Evolutionary conservation across 2,888 invertebrate species (phyloP).

Genomic region (Dioctria linearis): DNA sequence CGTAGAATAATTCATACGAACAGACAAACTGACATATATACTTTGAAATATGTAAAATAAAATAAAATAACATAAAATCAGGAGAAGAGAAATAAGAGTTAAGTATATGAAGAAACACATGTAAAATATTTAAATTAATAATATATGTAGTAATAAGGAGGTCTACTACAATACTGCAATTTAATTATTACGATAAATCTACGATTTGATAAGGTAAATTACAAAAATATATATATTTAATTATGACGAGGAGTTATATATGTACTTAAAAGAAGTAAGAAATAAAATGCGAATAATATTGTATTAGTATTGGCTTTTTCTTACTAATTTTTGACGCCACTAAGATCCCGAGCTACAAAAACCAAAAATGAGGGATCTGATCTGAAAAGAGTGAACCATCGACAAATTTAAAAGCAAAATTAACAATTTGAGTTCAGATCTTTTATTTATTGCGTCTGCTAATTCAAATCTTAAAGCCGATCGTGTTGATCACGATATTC

Average conservation of each 20-base stretch:
- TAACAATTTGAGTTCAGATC: too few relatives aligned
- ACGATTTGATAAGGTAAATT: slow-evolving; percentile 47
- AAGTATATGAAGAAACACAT: slow-evolving; percentile 20
- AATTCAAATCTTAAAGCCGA: too few relatives aligned
- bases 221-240: slow-evolving; percentile 47
- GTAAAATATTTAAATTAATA: slow-evolving; percentile 35
- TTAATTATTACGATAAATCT: slow-evolving; percentile 43
- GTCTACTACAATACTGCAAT: slow-evolving; percentile 38
- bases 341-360: too few relatives aligned
- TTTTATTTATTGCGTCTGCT: too few relatives aligned
- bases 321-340: too few relatives aligned
- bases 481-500: too few relatives aligned
- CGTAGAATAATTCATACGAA: neutral
- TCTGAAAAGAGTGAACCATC: too few relatives aligned
- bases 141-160: slow-evolving; percentile 27
- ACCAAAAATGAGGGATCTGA: too few relatives aligned
- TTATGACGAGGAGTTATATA: slow-evolving; percentile 43
- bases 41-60: slow-evolving; percentile 27
- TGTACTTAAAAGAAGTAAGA: slow-evolving; percentile 51
- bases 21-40: slow-evolving; percentile 25
- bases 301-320: neutral
- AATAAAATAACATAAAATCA: neutral
- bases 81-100: neutral
- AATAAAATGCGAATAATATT: slow-evolving; percentile 49
- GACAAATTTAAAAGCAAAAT: too few relatives aligned